Evolutionary conservation across 2,888 invertebrate genomes (phyloP), one percentile per base, ranked within the genome.

Genomic region (Odontocolon sp.): DNA sequence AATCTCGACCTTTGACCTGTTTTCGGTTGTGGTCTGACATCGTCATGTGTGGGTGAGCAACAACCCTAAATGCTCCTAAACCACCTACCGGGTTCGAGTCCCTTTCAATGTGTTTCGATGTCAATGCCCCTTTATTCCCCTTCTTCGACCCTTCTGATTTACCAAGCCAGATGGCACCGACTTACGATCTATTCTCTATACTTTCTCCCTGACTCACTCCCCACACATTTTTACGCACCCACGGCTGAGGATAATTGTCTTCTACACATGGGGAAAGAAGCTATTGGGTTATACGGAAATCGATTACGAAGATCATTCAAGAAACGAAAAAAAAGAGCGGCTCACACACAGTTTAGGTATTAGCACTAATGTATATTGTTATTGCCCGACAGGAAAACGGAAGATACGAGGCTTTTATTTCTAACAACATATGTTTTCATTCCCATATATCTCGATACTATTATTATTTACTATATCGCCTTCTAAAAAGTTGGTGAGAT

Each of bases 1-100:
- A 73, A 47, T 73, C 52, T 38, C 18, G 38, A 59, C 59, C 9
- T 64, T 70, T 42, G 64, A 70, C 64, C 59, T 54, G 36, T n/a
- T 14, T 63, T 6, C 2, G 45, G 21, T 14, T 14, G 3, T 1
- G 14, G 14, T 14, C n/a, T 8, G 28, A 28, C 45, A 26, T 14
- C 50, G 23, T 11, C 6, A 40, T 31, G n/a, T 1, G 21, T 3
- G 9, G 14, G 3, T 26, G n/a, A 9, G 26, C 9, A 14, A 21
- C n/a, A 23, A 50, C 26, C 42, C 42, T 40, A 47, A 57, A 68
- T 16, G 45, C 47, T 23, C 14, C 14, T 28, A 33, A 56, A 56
- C 36, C 4, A 57, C 67, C 45, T 3, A 2, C 23, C 45, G 23
- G 14, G 33, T 33, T 3, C 11, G 40, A 59, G 36, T 18, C 28